phyloP scores from a whole-genome alignment of 2,113 vertebrate species.

The Bettongia penicillata region DNA sequence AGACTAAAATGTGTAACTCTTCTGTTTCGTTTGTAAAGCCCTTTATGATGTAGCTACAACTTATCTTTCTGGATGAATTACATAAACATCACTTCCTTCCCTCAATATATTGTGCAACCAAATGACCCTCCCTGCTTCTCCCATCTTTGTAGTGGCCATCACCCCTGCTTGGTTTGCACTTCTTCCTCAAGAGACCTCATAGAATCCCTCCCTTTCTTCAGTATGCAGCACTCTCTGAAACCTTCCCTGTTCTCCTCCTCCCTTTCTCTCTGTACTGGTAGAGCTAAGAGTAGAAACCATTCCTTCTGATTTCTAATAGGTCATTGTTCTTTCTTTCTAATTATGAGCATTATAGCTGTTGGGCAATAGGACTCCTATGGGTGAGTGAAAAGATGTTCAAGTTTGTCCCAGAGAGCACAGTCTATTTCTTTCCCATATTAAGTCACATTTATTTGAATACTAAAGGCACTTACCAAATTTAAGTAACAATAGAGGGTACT shows the following conservation, averaged over 20 bases:
- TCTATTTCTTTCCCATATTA: not conserved
- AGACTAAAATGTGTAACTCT: not conserved
- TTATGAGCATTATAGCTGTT: not conserved
- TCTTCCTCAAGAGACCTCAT: not conserved
- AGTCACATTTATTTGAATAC: slow-evolving; percentile 2
- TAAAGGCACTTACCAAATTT: not conserved
- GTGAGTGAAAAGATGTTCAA: not conserved
- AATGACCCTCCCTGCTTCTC: not conserved
- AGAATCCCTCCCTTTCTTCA: not conserved
- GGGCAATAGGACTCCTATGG: not conserved
- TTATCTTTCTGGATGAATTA: not conserved
- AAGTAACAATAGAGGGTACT: not conserved
- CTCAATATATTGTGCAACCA: not conserved
- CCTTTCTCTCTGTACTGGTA: not conserved
- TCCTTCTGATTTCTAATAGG: not conserved
- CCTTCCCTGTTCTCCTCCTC: too few relatives aligned
- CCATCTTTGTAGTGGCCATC: not conserved
- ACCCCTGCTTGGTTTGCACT: not conserved
- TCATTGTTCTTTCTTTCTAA: not conserved
- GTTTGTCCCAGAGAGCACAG: not conserved
- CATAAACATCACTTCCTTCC: not conserved
- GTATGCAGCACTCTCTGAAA: not conserved
- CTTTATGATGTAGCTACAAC: not conserved
- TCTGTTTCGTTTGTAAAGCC: not conserved
- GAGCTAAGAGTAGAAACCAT: not conserved